Evolutionary conservation across 2,888 invertebrate genomes (phyloP).

Genomic region (Masnerella sp.): DNA sequence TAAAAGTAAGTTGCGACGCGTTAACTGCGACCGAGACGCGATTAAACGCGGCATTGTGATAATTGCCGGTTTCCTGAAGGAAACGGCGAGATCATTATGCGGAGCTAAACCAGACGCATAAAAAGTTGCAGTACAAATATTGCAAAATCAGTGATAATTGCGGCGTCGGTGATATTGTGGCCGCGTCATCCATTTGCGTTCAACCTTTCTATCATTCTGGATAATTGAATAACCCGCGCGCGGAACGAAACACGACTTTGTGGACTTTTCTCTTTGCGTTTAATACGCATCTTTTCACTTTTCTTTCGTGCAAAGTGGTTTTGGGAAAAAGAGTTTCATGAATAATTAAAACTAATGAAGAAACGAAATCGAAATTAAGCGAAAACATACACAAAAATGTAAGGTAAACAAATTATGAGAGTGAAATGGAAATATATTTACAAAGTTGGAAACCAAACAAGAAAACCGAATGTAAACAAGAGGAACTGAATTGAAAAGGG

Average conservation of each 20-base stretch:
- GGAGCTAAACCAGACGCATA: constrained; percentile 34
- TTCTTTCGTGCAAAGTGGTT: not conserved
- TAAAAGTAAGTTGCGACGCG: constrained; percentile 25
- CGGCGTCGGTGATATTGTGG: not conserved
- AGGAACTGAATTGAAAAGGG: too few species aligned
- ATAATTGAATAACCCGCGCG: constrained; percentile 6
- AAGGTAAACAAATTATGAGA: too few species aligned
- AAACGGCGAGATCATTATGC: constrained; percentile 43
- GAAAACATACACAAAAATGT: too few species aligned
- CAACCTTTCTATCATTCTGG: not conserved
- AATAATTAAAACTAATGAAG: too few species aligned
- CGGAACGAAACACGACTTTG: too few species aligned
- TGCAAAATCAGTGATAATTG: constrained; percentile 32
- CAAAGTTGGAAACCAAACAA: too few species aligned
- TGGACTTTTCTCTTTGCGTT: not conserved
- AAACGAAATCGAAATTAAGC: too few species aligned
- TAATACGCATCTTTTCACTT: not conserved
- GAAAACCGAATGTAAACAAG: too few species aligned
- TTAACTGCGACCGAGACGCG: constrained; percentile 27
- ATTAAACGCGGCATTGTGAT: constrained; percentile 45
- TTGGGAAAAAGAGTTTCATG: too few species aligned
- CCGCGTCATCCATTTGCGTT: not conserved
- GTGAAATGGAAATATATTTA: too few species aligned
- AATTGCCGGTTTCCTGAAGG: constrained; percentile 50
- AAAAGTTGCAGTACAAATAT: constrained; percentile 38